Conservation (phyloP, 2,797 vertebrate species). For the Amniataba percoides region DNA sequence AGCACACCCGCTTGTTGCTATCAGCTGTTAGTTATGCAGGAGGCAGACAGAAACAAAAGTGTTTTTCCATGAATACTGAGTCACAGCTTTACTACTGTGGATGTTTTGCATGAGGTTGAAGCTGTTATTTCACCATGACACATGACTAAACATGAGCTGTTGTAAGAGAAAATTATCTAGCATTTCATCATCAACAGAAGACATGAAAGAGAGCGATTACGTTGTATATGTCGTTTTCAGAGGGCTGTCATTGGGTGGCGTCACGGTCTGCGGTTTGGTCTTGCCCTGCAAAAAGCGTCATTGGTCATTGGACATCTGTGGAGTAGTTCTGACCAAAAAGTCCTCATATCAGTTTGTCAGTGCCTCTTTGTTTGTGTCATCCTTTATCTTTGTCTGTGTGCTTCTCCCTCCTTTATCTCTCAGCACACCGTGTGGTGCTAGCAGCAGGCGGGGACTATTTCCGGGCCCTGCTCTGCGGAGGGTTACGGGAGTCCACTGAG, state of each 20-base stretch:
- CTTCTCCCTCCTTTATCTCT: not conserved
- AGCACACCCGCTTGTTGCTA: not conserved
- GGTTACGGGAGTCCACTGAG: conserved; percentile 39
- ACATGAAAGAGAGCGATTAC: not conserved
- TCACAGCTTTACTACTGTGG: not conserved
- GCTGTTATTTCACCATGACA: not conserved
- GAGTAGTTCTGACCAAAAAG: not conserved
- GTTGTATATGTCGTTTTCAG: not conserved
- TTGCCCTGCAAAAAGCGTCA: not conserved
- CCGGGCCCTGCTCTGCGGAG: conserved; percentile 39
- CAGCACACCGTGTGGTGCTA: conserved; percentile 27
- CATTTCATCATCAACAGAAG: not conserved
- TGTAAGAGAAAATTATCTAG: accelerated
- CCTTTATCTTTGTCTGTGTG: not conserved
- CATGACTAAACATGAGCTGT: not conserved
- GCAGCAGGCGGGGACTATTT: conserved; percentile 53
- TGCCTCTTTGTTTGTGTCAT: not conserved
- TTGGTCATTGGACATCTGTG: not conserved
- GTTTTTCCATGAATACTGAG: conserved; percentile 1
- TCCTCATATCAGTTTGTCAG: not conserved
- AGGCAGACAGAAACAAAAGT: too few species aligned
- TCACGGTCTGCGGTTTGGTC: not conserved
- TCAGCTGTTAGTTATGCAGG: conserved; percentile 1
- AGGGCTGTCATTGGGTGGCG: not conserved
- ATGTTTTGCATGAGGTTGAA: not conserved